Base-by-base conservation (phyloP, 2,113 vertebrate species). In the Ammodytes marinus region DNA sequence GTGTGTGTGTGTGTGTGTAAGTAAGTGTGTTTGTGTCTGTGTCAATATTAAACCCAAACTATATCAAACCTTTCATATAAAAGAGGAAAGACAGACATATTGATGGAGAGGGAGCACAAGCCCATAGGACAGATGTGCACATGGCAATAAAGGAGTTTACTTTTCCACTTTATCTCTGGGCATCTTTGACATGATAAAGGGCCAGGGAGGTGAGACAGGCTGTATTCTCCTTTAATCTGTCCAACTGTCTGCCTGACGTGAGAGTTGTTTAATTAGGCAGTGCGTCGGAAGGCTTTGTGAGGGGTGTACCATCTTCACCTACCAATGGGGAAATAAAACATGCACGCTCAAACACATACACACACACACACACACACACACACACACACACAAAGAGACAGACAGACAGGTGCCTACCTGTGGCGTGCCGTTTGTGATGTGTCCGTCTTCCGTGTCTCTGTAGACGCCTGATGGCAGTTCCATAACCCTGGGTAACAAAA, bases 41-140 rank as follows among this genome's bases (percentile, higher is more conserved):
- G 19, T 81, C 66, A 76, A 82, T 87, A 88, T 85, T 85, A 84
- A 88, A 80, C 55, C 49, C 60, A 55, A 50, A 69, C 65, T 72
- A 80, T 65, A 86, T 77, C 63, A 72, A 84, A 84, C 55, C 73
- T 67, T 78, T 80, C 46, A 74, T 43, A 63, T 19, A 65, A 53
- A 27, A 19, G 54, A 64, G 14, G 49, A 47, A 50, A 76, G 8
- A 59, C 37, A 69, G 39, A 42, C 7, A 45, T 8, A 47, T 7
- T 75, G 74, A 79, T 70, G 69, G 61, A 83, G 77, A 45, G 27
- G 50, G 8, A 69, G 63, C 1, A n/a, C 66, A 82, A 61, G 19
- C 80, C 60, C 74, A 0, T 58, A 64, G 80, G 79, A 79, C 54
- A 52, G 8, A 78, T 65, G 42, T 55, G 52, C 81, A 82, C 57